Evolutionary conservation across 2,888 invertebrate species (phyloP).

Genomic region (Coremacera marginata): DNA sequence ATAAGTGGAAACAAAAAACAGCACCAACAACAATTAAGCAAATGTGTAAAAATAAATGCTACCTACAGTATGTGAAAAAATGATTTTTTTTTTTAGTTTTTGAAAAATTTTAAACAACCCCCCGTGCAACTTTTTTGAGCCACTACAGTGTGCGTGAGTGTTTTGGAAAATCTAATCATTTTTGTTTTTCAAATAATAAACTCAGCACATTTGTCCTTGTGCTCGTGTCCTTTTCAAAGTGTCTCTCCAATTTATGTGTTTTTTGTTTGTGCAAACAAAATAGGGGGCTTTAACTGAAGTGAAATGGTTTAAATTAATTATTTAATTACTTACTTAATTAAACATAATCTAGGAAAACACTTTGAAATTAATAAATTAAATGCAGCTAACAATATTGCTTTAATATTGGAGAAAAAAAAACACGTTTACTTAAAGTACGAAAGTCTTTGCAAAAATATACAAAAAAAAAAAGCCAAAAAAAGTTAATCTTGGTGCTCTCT

Average conservation of each 20-base stretch:
- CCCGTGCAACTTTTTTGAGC: neutral
- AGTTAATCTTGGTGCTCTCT: neutral
- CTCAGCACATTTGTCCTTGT: constrained; percentile 23
- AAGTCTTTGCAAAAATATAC: neutral
- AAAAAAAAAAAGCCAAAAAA: neutral
- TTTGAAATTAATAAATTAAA: neutral
- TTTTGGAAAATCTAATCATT: neutral
- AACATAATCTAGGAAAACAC: neutral
- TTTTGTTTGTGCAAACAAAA: neutral
- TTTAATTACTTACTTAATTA: no score
- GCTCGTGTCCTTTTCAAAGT: constrained; percentile 15
- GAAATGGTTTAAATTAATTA: no score
- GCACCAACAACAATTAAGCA: neutral
- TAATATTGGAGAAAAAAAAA: neutral
- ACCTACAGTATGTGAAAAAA: neutral
- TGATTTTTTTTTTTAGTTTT: neutral
- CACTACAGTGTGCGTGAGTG: constrained; percentile 2
- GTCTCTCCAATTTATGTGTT: neutral
- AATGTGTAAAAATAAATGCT: neutral
- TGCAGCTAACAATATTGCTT: neutral
- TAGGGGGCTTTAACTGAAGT: no score
- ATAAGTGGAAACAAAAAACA: neutral
- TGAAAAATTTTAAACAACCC: neutral
- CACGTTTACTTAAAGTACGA: neutral
- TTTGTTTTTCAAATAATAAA: neutral